Evolutionary conservation across 53 echinoderm and acorn worm genomes (phyloP).

Genomic region (Patiria pectinifera): DNA sequence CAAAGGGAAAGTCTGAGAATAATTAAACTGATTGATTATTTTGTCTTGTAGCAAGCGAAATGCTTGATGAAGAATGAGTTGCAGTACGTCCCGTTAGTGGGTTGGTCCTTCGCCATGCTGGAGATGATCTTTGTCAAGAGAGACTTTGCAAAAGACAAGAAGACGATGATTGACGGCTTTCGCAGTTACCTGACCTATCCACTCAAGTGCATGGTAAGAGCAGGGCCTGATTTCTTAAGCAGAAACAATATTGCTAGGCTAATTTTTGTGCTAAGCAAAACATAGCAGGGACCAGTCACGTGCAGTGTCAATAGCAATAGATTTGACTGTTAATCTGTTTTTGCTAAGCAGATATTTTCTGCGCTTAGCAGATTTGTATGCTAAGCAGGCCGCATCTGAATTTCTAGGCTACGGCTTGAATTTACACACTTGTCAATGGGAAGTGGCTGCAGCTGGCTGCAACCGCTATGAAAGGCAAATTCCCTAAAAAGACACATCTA

Average conservation of each 20-base stretch:
- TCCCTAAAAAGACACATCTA: no score
- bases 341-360: no score
- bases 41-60: conserved; percentile 79
- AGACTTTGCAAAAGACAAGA: conserved; percentile 85
- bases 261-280: not conserved
- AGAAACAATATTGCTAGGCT: not conserved
- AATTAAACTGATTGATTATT: no score
- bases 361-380: no score
- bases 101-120: conserved; percentile 89
- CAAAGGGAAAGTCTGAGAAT: no score
- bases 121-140: conserved; percentile 94
- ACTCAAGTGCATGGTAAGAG: conserved; percentile 54
- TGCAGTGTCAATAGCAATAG: no score
- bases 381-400: no score
- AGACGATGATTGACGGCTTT: conserved; percentile 70
- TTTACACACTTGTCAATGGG: not conserved
- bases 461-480: no score
- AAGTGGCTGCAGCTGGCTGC: no score
- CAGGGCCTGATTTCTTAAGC: no score
- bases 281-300: no score
- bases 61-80: conserved; percentile 96
- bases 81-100: conserved; percentile 90
- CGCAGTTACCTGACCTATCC: conserved; percentile 58
- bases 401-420: not conserved
- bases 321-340: no score